Percentiles rank a stretch among this genome's conserved stretches.
phyloP scores from a whole-genome alignment of 2,888 invertebrate species.

The Cremastinae sp. region DNA sequence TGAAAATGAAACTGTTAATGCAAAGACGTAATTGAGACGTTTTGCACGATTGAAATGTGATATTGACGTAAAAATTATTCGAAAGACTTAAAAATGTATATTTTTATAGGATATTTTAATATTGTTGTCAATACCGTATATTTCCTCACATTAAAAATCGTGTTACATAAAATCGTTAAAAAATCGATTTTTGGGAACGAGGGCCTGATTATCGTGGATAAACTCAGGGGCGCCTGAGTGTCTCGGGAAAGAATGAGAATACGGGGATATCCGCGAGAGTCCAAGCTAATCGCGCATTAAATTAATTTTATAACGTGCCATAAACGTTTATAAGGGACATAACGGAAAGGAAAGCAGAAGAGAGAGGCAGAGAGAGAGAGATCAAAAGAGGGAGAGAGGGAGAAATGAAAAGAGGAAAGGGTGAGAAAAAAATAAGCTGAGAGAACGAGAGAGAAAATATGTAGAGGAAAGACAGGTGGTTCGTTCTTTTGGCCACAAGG shows the following conservation, averaged over 20 bases:
- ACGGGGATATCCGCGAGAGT: slow-evolving; percentile 30
- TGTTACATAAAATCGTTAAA: too few relatives aligned
- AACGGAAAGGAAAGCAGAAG: slow-evolving; percentile 38
- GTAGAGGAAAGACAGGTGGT: slow-evolving; percentile 49
- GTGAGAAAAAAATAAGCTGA: slow-evolving; percentile 44
- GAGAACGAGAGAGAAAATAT: slow-evolving; percentile 28
- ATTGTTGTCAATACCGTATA: too few relatives aligned
- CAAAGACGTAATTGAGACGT: too few relatives aligned
- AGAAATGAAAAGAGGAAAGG: slow-evolving; percentile 15
- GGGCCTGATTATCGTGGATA: background rate
- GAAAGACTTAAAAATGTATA: too few relatives aligned
- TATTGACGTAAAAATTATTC: too few relatives aligned
- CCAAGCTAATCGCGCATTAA: slow-evolving; percentile 78
- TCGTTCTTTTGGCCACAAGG: slow-evolving; percentile 45
- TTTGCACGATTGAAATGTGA: too few relatives aligned
- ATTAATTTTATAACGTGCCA: slow-evolving; percentile 77
- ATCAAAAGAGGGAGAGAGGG: slow-evolving; percentile 48
- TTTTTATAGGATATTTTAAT: too few relatives aligned
- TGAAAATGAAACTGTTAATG: too few relatives aligned
- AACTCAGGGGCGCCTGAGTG: slow-evolving; percentile 39
- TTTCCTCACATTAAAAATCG: too few relatives aligned
- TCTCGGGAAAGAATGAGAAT: slow-evolving; percentile 43
- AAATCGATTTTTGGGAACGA: slow-evolving; percentile 30
- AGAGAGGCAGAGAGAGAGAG: slow-evolving; percentile 6
- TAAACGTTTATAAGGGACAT: slow-evolving; percentile 75